Percentiles rank a stretch among this genome's conserved stretches.
Evolutionary conservation across 2,797 vertebrate species (phyloP).

Genomic region (Phataginus tricuspis): DNA sequence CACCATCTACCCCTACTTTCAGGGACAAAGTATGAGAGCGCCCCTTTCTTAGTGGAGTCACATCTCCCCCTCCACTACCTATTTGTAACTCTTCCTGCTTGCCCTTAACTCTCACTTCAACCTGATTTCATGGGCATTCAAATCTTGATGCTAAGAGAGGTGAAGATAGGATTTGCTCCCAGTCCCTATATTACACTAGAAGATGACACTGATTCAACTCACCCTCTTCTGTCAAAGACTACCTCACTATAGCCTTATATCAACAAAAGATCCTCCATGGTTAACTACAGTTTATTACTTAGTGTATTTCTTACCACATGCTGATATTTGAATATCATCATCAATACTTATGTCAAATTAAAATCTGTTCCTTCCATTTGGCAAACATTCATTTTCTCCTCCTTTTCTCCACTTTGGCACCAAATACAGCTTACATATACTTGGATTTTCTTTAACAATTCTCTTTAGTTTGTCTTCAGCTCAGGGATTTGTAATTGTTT

Average conservation of each 20-base stretch:
- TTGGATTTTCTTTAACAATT: background rate
- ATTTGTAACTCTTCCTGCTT: background rate
- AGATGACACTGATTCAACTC: background rate
- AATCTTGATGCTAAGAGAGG: background rate
- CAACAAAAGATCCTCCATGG: background rate
- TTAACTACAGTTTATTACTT: conserved; percentile 22
- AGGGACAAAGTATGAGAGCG: background rate
- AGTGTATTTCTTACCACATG: background rate
- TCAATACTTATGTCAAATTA: background rate
- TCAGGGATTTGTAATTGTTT: background rate
- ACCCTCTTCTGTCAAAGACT: background rate
- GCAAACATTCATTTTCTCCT: background rate
- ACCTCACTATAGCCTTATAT: background rate
- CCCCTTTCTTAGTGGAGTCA: background rate
- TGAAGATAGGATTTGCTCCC: background rate
- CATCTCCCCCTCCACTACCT: background rate
- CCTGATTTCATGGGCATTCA: background rate
- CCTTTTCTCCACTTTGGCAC: background rate
- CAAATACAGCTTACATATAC: background rate
- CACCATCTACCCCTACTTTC: background rate
- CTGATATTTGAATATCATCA: background rate
- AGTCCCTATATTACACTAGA: background rate
- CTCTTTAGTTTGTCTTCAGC: background rate
- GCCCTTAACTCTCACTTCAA: background rate
- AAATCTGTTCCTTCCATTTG: conserved; percentile 35